Base-by-base conservation (phyloP, 2,888 invertebrate genomes). In the Cataglyphis altisquamis region DNA sequence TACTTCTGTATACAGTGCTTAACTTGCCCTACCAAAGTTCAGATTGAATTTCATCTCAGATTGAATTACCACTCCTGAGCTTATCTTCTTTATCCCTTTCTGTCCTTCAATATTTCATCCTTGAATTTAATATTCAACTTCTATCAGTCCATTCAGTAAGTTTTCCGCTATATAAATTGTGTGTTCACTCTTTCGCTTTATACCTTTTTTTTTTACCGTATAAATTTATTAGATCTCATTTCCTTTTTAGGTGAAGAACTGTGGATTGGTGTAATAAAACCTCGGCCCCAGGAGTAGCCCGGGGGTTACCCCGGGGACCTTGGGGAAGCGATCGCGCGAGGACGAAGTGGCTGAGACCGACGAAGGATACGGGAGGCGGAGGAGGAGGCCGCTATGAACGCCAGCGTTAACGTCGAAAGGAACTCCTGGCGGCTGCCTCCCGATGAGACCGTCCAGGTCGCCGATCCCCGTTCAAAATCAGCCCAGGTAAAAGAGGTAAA, bases 341-440 rank as follows among this genome's bases (percentile, higher is more conserved):
- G 89, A 92, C 89, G 91, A 92, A 89, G 91, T 87, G 90, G 92
- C 88, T 91, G 88, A 88, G 88, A 88, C 87, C 84, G 95, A 95
- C 95, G 95, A 95, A 85, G 92, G 95, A 95, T 95, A 95, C 96
- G 96, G 96, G 96, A 95, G 95, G 96, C 96, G 96, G 96, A 94
- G 95, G 95, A 90, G 92, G 92, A 95, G 95, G 95, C 95, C 96
- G 97, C 96, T 96, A 98, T 98, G 98, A 98, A 98, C 97, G 97
- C 97, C 96, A 98, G 97, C 97, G 97, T 97, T 95, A 97, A 97
- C 96, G 96, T 97, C 95, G 98, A 98, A 96, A 97, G 97, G 96
- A 97, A 97, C 96, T 97, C 98, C 95, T 98, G 98, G 98, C 97
- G 98, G 95, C 96, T 98, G 95, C 98, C 98, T 95, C 98, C 98